Evolutionary conservation across 2,797 vertebrate species (phyloP).

Genomic region (Coranthus polyacanthus): DNA sequence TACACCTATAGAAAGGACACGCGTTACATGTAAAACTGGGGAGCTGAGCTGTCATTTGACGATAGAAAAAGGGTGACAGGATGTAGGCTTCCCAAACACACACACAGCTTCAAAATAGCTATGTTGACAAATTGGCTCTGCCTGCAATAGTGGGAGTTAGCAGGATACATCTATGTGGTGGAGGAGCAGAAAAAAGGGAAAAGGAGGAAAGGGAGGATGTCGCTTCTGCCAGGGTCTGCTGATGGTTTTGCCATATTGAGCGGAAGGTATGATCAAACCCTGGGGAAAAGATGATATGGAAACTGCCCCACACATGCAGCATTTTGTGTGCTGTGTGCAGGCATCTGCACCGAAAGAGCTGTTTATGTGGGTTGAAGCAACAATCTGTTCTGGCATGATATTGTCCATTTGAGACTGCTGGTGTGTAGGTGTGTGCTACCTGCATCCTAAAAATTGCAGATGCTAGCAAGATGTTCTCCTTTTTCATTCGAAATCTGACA

Average conservation of each 20-base stretch:
- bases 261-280: constrained; percentile 73
- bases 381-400: constrained; percentile 48
- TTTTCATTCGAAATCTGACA: constrained; percentile 40
- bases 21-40: constrained; percentile 24
- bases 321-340: constrained; percentile 28
- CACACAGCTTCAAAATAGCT: constrained; percentile 59
- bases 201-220: constrained; percentile 55
- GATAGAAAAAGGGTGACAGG: constrained; percentile 32
- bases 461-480: constrained; percentile 46
- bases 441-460: constrained; percentile 59
- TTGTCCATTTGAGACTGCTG: constrained; percentile 63
- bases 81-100: constrained; percentile 54
- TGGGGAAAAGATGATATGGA: constrained; percentile 59
- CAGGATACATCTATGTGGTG: constrained; percentile 65
- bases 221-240: constrained; percentile 68
- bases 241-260: constrained; percentile 79
- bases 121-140: constrained; percentile 73
- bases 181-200: constrained; percentile 57
- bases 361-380: constrained; percentile 55
- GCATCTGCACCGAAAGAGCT: constrained; percentile 43
- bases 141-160: constrained; percentile 71
- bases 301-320: constrained; percentile 46
- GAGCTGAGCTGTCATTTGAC: constrained; percentile 41
- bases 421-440: constrained; percentile 69
- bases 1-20: constrained; percentile 84